Conservation (phyloP, 2,797 vertebrate species). For the Spinibarbus caldwelli region DNA sequence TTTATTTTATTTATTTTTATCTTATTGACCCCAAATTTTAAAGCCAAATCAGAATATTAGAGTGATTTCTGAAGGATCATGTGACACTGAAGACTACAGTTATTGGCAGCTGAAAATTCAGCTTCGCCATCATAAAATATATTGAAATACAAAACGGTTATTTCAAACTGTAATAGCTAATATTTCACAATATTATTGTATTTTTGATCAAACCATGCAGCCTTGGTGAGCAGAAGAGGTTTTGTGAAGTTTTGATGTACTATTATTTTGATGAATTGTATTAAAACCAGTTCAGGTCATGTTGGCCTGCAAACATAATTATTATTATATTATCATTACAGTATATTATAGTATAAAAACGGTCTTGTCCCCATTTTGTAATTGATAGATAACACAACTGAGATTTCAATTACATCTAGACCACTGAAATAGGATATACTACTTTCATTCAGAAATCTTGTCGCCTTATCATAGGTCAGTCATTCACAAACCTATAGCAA, state of each 20-base stretch:
- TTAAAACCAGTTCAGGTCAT: background rate
- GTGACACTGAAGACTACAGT: too few relatives aligned
- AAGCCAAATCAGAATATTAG: too few relatives aligned
- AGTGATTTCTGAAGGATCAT: too few relatives aligned
- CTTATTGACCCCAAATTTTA: too few relatives aligned
- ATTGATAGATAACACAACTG: background rate
- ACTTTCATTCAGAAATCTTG: background rate
- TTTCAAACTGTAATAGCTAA: too few relatives aligned
- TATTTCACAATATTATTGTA: background rate
- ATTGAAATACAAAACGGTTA: background rate
- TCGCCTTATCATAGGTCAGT: background rate
- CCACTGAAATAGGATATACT: background rate
- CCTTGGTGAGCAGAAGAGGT: background rate
- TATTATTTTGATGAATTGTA: background rate
- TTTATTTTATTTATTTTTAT: too few relatives aligned
- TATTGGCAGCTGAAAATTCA: too few relatives aligned
- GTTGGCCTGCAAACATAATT: background rate
- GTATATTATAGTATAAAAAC: background rate
- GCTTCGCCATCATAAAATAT: too few relatives aligned
- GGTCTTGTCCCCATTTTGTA: background rate
- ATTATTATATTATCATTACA: too few relatives aligned
- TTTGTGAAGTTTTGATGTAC: too few relatives aligned
- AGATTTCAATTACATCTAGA: background rate
- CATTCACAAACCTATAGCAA: constrained; percentile 17
- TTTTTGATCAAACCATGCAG: background rate